Conservation (phyloP, 2,113 vertebrate species). For the Phylloscopus trochilus region DNA sequence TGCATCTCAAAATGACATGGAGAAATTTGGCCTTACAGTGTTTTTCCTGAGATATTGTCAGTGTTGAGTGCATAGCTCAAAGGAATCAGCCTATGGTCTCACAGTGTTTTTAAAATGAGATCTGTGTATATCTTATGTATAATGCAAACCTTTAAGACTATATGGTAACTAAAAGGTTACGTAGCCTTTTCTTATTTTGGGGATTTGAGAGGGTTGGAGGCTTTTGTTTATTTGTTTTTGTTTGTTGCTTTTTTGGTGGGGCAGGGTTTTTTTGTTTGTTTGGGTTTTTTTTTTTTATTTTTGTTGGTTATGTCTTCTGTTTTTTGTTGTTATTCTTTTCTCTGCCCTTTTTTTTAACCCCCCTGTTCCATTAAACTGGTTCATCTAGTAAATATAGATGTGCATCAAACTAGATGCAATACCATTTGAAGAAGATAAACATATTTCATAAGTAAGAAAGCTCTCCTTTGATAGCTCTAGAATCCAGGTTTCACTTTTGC, state of each 20-base stretch:
- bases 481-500: not conserved
- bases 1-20: not conserved
- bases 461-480: not conserved
- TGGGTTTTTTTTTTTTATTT: no score
- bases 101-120: not conserved
- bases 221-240: not conserved
- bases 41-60: not conserved
- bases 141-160: not conserved
- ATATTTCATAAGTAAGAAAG: not conserved
- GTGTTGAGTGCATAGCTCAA: not conserved
- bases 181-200: not conserved
- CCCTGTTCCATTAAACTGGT: not conserved
- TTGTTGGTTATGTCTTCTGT: not conserved
- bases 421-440: not conserved
- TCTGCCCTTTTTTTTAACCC: no score
- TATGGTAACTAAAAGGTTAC: no score
- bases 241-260: no score
- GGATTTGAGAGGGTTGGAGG: not conserved
- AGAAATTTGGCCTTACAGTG: not conserved
- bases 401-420: not conserved
- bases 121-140: not conserved
- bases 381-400: not conserved
- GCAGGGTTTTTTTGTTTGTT: not conserved
- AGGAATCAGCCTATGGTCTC: not conserved
- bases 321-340: not conserved